Base-by-base conservation (phyloP, 2,113 vertebrate genomes). In the Centropus unirufus region DNA sequence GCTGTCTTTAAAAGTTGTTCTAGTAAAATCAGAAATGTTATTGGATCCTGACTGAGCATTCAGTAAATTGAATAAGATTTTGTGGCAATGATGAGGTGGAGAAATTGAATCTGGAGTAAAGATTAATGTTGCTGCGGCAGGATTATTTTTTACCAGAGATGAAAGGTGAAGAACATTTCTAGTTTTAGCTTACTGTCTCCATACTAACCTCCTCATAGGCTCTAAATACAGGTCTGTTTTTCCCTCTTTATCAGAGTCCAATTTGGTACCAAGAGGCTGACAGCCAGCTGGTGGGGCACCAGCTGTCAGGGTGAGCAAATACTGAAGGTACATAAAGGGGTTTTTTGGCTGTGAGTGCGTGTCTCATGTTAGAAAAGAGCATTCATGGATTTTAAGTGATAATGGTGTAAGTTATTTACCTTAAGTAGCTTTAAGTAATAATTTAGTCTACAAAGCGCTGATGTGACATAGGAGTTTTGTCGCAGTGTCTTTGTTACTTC, bases 321-420 rank as follows among this genome's bases (percentile, higher is more conserved):
- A n/a, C 12, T 24, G 11, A 52, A 24, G 11, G 8, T 14, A 54
- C 6, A 2, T 24, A 4, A 59, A 36, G 8, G 4, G 12, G 0
- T 8, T 16, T 75, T 73, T 62, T 29, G 20, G 13, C 74, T 78
- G 24, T 63, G 54, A 63, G 30, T 24, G 4, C 39, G 4, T 69
- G 14, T 34, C 42, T 92, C 13, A 2, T 0, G 0, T 82, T 84
- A 75, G 52, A 77, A 81, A 18, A 62, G 26, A 62, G 2, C 34
- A 15, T 81, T 86, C 5, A 7, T 36, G 21, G 14, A 16, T 91
- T 74, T 83, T 54, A 72, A 82, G 44, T 57, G 26, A 39, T 51
- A 52, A 30, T 59, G 64, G 12, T 54, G 32, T 44, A 57, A 79
- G 29, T 72, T 63, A 72, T 84, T 79, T 78, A 80, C 54, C 46